These are phyloP conservation scores for Colostygia pectinataria DNA, from an alignment of 2,888 invertebrate genomes.

Conservation along the genomic window DNA sequence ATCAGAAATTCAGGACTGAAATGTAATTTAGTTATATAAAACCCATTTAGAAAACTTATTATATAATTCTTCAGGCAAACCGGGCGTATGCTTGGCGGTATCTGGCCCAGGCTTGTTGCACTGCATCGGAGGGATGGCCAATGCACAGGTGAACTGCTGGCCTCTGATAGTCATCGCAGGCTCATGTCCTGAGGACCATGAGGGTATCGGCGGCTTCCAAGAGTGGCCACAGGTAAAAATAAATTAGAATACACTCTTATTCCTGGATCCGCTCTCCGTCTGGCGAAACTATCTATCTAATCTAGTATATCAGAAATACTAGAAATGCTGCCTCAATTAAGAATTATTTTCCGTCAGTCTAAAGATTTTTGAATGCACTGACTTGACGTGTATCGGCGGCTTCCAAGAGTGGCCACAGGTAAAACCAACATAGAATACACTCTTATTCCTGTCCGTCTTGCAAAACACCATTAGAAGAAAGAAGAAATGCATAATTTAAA, in stretches of 20 bases:
- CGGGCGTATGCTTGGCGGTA: slow-evolving; percentile 95
- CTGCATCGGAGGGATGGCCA: slow-evolving; percentile 97
- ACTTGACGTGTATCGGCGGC: slow-evolving; percentile 96
- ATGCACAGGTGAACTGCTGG: slow-evolving; percentile 98
- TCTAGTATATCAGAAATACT: too few relatives aligned
- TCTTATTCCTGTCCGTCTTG: neutral
- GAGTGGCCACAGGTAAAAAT: slow-evolving; percentile 92
- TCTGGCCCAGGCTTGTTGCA: slow-evolving; percentile 98
- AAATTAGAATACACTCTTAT: neutral
- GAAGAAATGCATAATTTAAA: too few relatives aligned
- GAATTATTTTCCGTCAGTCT: too few relatives aligned
- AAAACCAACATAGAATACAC: neutral
- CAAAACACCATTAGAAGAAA: too few relatives aligned
- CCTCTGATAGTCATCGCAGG: slow-evolving; percentile 96
- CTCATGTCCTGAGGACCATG: slow-evolving; percentile 95
- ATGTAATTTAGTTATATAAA: too few relatives aligned
- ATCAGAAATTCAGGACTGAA: too few relatives aligned
- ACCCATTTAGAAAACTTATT: too few relatives aligned
- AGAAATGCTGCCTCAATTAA: too few relatives aligned
- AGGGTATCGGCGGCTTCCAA: slow-evolving; percentile 98
- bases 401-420: slow-evolving; percentile 97
- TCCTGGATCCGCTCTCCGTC: too few relatives aligned
- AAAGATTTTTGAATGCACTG: too few relatives aligned
- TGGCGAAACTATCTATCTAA: too few relatives aligned
- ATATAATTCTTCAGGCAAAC: slow-evolving; percentile 84